Evolutionary conservation across 2,797 vertebrate genomes (phyloP), one percentile per base, ranked within the genome.

Genomic region (Micrastur ruficollis): DNA sequence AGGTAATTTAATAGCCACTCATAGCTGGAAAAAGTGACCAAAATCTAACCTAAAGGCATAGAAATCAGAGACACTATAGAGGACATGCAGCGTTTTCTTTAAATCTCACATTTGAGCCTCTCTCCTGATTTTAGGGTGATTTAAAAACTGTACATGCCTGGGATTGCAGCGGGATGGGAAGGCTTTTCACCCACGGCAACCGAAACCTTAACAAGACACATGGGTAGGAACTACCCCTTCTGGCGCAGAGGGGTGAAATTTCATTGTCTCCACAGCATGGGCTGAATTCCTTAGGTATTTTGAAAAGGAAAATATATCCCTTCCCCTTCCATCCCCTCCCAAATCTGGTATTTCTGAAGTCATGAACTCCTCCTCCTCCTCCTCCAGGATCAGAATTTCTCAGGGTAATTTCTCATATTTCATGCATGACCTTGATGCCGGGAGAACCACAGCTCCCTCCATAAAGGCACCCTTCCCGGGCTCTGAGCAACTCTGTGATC

Each of bases 341-440:
- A 96, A 85, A 95, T 92, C 90, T 95, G 96, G 93, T 90, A 96
- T 97, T 97, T 97, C 94, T 95, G 92, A 96, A 97, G 92, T 95
- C 94, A 97, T 95, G 96, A 97, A 97, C 95, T 96, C 67, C 95
- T 95, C 63, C 95, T 95, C 90, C 76, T 83, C 78, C 93, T 96
- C 76, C 86, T 95, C 67, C 86, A 93, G 84, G 75, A 97, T 91
- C 94, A 93, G 75, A 90, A 93, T 95, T 96, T 96, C 96, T 92
- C 70, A 5, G 93, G 89, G 84, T 87, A 95, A 95, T 93, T 90
- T 95, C 95, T 96, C 94, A 86, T 89, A 93, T 96, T 95, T 97
- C 96, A 94, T 70, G 90, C 94, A 82, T 87, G 93, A 97, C 94
- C 92, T 91, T 94, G 93, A 92, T 95, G 84, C 76, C 27, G 65